Base-by-base conservation (phyloP, 2,888 invertebrate genomes). In the Altica lythri region DNA sequence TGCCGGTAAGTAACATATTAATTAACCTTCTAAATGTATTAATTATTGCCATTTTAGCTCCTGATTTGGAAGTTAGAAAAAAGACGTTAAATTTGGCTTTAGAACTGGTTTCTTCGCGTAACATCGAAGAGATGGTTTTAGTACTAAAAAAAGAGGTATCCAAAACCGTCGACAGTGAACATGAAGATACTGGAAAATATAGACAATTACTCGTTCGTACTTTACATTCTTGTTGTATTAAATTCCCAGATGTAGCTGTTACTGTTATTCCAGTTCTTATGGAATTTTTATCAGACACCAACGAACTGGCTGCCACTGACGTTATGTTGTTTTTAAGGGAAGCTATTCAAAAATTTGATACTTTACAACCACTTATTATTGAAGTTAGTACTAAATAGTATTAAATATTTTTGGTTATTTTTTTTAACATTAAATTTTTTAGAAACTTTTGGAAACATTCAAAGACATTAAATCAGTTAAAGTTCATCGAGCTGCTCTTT, bases 301-400 rank as follows among this genome's bases (percentile, higher is more conserved):
- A 90, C 73, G 92, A 94, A 75, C 79, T 89, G 48, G 97, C 96
- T 16, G 95, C 99, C 1, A 84, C 86, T 1, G 97, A 98, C 79
- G 97, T 99, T 9, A 80, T 99, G 59, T 85, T 95, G 51, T 98
- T 99, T 79, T 86, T 98, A 43, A 83, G 98, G 16, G 94, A 97
- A 75, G 97, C 97, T n/a, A 89, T 99, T 64, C 93, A 96, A 73
- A 86, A 92, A 73, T 95, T 95, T 78, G 88, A 91, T 18, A 81
- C 86, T 60, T 80, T 98, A 10, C 81, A 90, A 54, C 83, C 86
- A 1, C 80, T 90, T 0, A 92, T 99, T 61, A 88, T 96, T 60
- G 87, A 91, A 78, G 88, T 86, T 67, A 61, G 59, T 32, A 19
- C n/a, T n/a, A n/a, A n/a, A n/a, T n/a, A n/a, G n/a, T 37, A 10